Evolutionary conservation across 2,113 vertebrate species (phyloP).

Genomic region (Notiomystis cincta): DNA sequence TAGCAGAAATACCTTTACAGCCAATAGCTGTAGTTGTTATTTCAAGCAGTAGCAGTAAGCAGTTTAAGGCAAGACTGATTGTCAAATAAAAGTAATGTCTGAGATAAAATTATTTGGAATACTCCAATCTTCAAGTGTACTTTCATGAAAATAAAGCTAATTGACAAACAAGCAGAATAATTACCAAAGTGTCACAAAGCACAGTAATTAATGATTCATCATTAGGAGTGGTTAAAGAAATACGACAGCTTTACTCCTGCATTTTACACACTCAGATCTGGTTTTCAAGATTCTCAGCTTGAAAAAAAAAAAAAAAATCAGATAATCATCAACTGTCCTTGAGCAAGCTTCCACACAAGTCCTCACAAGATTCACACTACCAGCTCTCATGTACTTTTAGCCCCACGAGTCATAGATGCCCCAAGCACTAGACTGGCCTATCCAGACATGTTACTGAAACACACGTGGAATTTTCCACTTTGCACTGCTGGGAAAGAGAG

Average conservation of each 20-base stretch:
- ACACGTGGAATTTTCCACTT: background rate
- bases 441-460: background rate
- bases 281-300: background rate
- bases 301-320: background rate
- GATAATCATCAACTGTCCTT: background rate
- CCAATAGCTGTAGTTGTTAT: background rate
- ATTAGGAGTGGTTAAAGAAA: background rate
- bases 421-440: background rate
- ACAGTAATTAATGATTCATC: background rate
- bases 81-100: background rate
- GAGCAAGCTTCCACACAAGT: background rate
- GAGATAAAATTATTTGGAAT: background rate
- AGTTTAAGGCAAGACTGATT: background rate
- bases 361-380: background rate
- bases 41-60: background rate
- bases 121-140: background rate
- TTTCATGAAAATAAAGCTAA: background rate
- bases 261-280: background rate
- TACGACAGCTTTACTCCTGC: accelerated
- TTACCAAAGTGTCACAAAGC: background rate
- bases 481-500: background rate
- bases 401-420: background rate
- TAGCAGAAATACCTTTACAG: background rate
- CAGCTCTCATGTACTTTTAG: background rate
- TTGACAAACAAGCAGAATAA: background rate